Evolutionary conservation across 2,888 invertebrate genomes (phyloP), one percentile per base, ranked within the genome.

Genomic region (Tenthredo livida): DNA sequence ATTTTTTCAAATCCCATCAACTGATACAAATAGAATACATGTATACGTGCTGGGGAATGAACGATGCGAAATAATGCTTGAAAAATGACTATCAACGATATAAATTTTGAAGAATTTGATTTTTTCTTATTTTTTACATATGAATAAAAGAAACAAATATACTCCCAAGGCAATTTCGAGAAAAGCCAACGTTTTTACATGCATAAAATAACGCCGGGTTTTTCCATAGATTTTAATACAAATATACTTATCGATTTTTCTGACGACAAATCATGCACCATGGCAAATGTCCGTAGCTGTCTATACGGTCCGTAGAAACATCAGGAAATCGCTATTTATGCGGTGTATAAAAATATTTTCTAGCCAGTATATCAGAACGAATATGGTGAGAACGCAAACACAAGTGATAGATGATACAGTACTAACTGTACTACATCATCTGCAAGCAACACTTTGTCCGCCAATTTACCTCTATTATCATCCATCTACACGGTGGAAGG

Each of bases 361-460:
- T 61, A 80, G 50, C 50, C 72, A 4, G 77, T 73, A 73, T n/a
- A 21, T 12, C 33, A 33, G 29, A 25, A 25, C 17, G 25, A 25
- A 37, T 37, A 15, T 67, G 67, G 67, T 21, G 40, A 84, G 17
- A 85, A 72, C 67, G 65, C 75, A 84, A 77, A 58, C 61, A 78
- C 29, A 67, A 54, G 37, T 83, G 83, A 83, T 83, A 40, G 50
- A 83, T 83, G 83, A 83, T n/a, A 25, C 83, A 37, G 83, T 67
- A 70, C 47, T 65, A 82, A 70, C 67, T 70, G 70, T 70, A 67
- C 82, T 82, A 82, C 83, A 70, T 83, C 83, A 83, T 83, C 83
- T 47, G 83, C 67, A 83, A 83, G 83, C 70, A 65, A 83, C 83
- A 83, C 83, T 83, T 83, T 83, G 83, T 83, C 70, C 83, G 83